These are phyloP conservation scores for Harlomillsia oculata DNA, from an alignment of 1,140 invertebrate genomes.

Conservation along the genomic window DNA sequence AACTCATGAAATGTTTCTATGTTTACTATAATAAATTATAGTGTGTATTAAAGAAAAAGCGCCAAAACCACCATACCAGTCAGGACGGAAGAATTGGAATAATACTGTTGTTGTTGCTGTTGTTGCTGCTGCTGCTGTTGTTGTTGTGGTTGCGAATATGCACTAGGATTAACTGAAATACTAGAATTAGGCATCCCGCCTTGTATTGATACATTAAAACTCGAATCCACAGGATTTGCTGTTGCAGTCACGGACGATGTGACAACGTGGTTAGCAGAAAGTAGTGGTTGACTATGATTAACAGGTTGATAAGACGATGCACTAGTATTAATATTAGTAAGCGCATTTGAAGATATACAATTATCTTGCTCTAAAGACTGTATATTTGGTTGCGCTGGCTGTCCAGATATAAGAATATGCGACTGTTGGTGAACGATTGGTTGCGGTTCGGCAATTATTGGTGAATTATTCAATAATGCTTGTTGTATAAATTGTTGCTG, in stretches of 20 bases:
- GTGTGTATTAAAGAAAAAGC: conserved; percentile 12
- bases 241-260: conserved; percentile 8
- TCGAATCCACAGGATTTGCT: conserved; percentile 9
- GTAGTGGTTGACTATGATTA: conserved; percentile 15
- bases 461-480: too few species aligned
- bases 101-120: conserved; percentile 30
- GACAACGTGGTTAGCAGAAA: conserved; percentile 9
- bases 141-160: conserved; percentile 31
- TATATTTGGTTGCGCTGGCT: too few species aligned
- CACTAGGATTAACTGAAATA: conserved; percentile 5
- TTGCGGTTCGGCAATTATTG: too few species aligned
- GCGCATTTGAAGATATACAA: conserved; percentile 9
- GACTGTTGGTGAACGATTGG: too few species aligned
- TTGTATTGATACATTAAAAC: conserved; percentile 6
- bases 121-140: conserved; percentile 35
- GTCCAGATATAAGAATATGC: too few species aligned
- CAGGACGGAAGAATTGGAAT: conserved; percentile 25
- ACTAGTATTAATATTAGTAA: conserved; percentile 16
- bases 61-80: conserved; percentile 13
- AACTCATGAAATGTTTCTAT: not conserved
- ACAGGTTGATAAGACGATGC: conserved; percentile 9
- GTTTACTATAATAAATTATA: not conserved
- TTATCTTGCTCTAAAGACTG: conserved; percentile 3
- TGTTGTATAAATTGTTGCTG: too few species aligned
- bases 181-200: conserved; percentile 11